Evolutionary conservation across 2,113 vertebrate genomes (phyloP).

Genomic region (Caranx melampygus): DNA sequence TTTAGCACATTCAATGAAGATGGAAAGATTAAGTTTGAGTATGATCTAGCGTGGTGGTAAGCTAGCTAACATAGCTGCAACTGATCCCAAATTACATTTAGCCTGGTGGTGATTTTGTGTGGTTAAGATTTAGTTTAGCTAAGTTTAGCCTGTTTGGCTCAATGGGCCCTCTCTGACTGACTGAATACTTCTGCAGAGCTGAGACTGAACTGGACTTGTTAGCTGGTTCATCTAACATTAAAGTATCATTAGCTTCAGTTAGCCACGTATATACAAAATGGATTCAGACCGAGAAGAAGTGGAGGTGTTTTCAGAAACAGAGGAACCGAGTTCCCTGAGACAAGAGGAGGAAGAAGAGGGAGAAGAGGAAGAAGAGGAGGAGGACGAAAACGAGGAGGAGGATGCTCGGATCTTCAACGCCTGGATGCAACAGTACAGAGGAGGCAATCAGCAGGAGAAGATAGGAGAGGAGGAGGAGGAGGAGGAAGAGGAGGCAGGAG

Average conservation of each 20-base stretch:
- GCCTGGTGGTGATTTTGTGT: neutral
- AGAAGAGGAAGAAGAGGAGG: conserved; percentile 14
- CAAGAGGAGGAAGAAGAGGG: conserved; percentile 28
- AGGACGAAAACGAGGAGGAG: conserved; percentile 34
- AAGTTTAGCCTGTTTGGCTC: neutral
- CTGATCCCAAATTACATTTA: neutral
- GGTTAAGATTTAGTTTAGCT: too few species aligned
- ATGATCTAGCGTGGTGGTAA: neutral
- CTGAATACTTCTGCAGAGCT: too few species aligned
- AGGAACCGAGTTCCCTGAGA: conserved; percentile 9
- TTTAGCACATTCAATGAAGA: too few species aligned
- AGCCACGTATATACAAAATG: conserved; percentile 26
- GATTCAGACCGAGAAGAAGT: conserved; percentile 55
- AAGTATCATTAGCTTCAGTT: neutral
- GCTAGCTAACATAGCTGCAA: too few species aligned
- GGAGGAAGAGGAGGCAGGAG: neutral
- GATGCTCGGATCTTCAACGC: conserved; percentile 58
- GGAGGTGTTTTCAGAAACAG: conserved; percentile 39
- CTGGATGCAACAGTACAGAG: conserved; percentile 70
- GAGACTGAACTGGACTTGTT: too few species aligned
- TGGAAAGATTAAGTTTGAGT: too few species aligned
- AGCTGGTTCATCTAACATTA: too few species aligned
- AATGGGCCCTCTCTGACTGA: too few species aligned
- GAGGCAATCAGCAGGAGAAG: conserved; percentile 7
- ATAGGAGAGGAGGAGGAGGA: neutral